Base-by-base conservation (phyloP, 1,140 invertebrate species). In the Zelostemma sp. region DNA sequence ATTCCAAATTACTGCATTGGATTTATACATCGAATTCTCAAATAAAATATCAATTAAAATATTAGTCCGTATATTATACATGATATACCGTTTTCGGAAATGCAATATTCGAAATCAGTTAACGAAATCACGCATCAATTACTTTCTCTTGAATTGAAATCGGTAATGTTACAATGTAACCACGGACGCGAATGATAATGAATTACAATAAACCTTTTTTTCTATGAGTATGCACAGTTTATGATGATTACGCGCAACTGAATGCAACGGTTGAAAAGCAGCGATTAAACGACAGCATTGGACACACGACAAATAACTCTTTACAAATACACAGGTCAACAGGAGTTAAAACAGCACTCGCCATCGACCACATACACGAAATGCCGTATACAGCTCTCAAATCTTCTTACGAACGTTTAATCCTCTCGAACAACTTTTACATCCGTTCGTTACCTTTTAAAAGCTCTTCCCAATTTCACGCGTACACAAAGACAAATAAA, bases 361-460 rank as follows among this genome's bases (percentile, higher is more conserved):
- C 59, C 57, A 55, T 63, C 51, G 48, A 6, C 33, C 40, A 57
- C 43, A 33, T 18, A 59, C 49, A 63, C 58, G 40, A 59, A 62
- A 60, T 46, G 61, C 46, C 58, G 45, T 58, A 25, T 21, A 64
- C 57, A 55, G 64, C 43, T 62, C 70, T 58, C 45, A 54, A 68
- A 54, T 40, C 21, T 48, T 50, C 48, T 59, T 28, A 25, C 51
- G 25, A 62, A 50, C 50, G 17, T 14, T 45, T 28, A 51, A 33
- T 51, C 57, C 15, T 25, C 19, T 33, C 25, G 28, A 25, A 45
- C 57, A 65, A 54, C 58, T 59, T 18, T 46, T 45, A 38, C 40
- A 63, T 55, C 63, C 59, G 47, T 72, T 67, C 51, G 33, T 51
- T 51, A 60, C 56, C 59, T 59, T 59, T 63, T 58, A 66, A 65